Conservation (phyloP, 2,113 vertebrate genomes). For the Otocyon megalotis region DNA sequence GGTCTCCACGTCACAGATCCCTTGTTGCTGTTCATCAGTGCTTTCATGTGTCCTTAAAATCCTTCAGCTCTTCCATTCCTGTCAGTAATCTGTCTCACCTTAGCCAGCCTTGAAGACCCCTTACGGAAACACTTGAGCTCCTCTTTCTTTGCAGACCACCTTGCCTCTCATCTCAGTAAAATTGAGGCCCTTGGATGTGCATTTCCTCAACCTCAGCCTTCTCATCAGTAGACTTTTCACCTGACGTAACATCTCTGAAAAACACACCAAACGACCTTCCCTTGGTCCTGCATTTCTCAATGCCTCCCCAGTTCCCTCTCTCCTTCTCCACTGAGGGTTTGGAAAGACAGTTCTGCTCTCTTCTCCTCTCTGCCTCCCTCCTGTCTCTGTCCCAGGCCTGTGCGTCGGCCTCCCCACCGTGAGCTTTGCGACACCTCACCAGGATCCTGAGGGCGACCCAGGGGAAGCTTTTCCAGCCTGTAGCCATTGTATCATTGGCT, state of each 20-base stretch:
- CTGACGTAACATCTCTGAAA: background rate
- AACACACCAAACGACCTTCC: background rate
- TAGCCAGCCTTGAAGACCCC: background rate
- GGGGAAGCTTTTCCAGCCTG: no score
- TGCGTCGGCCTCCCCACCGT: background rate
- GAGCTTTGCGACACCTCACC: background rate
- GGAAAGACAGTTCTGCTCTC: background rate
- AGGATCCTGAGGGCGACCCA: background rate
- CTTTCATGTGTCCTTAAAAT: background rate
- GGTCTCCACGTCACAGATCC: background rate
- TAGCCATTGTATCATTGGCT: background rate
- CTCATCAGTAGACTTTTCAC: background rate
- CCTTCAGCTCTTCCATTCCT: background rate
- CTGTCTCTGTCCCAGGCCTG: rapidly evolving
- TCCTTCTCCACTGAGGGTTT: background rate
- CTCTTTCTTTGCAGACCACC: background rate
- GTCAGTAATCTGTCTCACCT: background rate
- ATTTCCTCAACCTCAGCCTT: background rate
- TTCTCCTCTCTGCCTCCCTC: background rate
- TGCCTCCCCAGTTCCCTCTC: background rate
- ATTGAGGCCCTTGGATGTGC: background rate
- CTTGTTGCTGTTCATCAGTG: background rate
- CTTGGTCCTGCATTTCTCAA: background rate
- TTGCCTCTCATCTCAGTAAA: background rate
- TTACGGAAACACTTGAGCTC: background rate